Evolutionary conservation across 2,888 invertebrate species (phyloP).

Genomic region (Andrena haemorrhoa): DNA sequence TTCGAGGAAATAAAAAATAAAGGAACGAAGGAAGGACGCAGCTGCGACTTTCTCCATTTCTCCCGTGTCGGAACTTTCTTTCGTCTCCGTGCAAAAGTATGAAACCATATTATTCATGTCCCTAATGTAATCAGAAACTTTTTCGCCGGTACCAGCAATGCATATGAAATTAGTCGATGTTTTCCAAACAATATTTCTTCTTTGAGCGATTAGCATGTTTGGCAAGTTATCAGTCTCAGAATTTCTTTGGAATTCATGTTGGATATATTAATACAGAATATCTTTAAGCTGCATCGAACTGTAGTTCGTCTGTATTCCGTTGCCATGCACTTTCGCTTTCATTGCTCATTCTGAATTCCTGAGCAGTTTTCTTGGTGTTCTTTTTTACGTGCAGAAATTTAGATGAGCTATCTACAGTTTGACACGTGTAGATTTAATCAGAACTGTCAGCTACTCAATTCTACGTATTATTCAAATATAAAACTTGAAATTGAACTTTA

Average conservation of each 20-base stretch:
- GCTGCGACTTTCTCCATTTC: conserved; percentile 23
- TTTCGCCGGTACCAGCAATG: neutral
- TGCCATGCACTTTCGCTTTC: conserved; percentile 7
- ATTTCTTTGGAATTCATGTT: neutral
- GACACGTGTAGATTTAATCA: no score
- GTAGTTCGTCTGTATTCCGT: neutral
- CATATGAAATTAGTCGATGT: neutral
- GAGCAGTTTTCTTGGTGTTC: no score
- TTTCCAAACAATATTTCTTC: neutral
- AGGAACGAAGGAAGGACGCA: neutral
- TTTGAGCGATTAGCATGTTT: neutral
- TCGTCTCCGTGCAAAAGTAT: neutral
- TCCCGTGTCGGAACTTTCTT: neutral
- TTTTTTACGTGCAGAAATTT: no score
- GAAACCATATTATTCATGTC: neutral
- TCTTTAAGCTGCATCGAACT: neutral
- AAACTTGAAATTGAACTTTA: neutral
- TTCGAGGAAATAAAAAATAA: neutral
- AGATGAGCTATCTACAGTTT: no score
- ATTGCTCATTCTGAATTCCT: neutral
- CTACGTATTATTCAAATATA: no score
- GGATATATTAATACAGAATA: neutral
- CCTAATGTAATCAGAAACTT: neutral
- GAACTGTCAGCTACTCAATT: no score
- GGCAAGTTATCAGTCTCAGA: no score